phyloP scores from a whole-genome alignment of 2,888 invertebrate genomes.

The Aleiodes testaceus region DNA sequence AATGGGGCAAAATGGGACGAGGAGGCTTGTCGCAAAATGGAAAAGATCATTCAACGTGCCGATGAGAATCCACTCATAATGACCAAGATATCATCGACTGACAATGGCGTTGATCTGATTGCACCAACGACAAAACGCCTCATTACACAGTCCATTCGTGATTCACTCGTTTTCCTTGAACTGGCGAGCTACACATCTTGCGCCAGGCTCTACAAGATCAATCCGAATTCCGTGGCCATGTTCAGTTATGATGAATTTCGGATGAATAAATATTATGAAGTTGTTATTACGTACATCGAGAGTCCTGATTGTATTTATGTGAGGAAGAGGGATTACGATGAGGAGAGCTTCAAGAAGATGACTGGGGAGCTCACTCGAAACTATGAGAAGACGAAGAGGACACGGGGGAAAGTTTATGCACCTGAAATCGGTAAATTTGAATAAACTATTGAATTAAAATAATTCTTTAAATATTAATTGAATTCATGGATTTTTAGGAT shows the following conservation, averaged over 20 bases:
- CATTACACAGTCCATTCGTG: slow-evolving; percentile 67
- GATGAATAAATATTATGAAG: neutral
- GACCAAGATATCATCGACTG: neutral
- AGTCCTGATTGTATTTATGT: slow-evolving; percentile 26
- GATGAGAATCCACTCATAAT: neutral
- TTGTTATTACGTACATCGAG: neutral
- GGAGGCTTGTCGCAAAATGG: slow-evolving; percentile 74
- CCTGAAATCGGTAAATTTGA: slow-evolving; percentile 74
- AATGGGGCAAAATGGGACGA: slow-evolving; percentile 73
- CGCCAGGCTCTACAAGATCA: slow-evolving; percentile 1
- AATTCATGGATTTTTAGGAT: neutral
- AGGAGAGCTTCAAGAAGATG: slow-evolving; percentile 70
- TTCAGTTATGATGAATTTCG: neutral
- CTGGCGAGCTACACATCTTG: slow-evolving; percentile 62
- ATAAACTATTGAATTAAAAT: slow-evolving; percentile 27
- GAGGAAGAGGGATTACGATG: slow-evolving; percentile 6
- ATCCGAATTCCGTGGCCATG: neutral
- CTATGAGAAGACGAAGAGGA: slow-evolving; percentile 58
- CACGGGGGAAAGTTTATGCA: slow-evolving; percentile 61
- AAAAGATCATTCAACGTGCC: slow-evolving; percentile 13
- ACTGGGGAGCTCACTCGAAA: slow-evolving; percentile 73
- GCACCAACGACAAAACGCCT: slow-evolving; percentile 31
- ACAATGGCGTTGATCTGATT: neutral
- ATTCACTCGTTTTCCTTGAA: slow-evolving; percentile 72
- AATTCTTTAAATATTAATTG: neutral